Conservation (phyloP, 2,888 invertebrate genomes). For the Napeogenes sylphis region DNA sequence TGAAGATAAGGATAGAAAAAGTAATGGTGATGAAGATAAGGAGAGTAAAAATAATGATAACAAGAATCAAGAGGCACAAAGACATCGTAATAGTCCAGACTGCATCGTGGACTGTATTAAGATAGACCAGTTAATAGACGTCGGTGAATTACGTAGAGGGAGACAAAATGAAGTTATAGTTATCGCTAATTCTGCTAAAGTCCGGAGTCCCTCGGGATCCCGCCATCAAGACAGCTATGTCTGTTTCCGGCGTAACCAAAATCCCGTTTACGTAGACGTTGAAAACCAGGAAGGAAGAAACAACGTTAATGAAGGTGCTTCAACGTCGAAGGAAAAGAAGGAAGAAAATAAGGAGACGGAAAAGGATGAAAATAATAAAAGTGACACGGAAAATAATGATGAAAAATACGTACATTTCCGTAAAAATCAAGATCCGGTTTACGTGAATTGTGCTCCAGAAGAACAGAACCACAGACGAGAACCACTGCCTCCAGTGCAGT, state of each 20-base stretch:
- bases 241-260: slow-evolving; percentile 12
- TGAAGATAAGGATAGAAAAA: neutral
- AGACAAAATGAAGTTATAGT: slow-evolving; percentile 23
- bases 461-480: slow-evolving; percentile 12
- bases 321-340: slow-evolving; percentile 8
- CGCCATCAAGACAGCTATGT: slow-evolving; percentile 11
- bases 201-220: slow-evolving; percentile 11
- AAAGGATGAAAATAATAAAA: slow-evolving; percentile 17
- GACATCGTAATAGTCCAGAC: slow-evolving; percentile 11
- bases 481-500: slow-evolving; percentile 21
- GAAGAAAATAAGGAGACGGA: slow-evolving; percentile 1
- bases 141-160: slow-evolving; percentile 11
- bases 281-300: neutral
- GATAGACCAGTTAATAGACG: slow-evolving; percentile 21
- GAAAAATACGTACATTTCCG: slow-evolving; percentile 32
- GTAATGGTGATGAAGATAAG: slow-evolving; percentile 3
- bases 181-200: slow-evolving; percentile 11
- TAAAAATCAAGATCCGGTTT: slow-evolving; percentile 34
- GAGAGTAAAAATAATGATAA: slow-evolving; percentile 5
- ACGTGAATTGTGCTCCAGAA: slow-evolving; percentile 27
- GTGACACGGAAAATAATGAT: slow-evolving; percentile 12
- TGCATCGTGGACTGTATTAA: slow-evolving; percentile 21
- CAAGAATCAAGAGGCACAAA: neutral
- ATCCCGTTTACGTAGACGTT: slow-evolving; percentile 8
- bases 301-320: slow-evolving; percentile 17